A percentile compares a stretch with the other conserved stretches of the same genome.
Conservation (phyloP, 2,113 vertebrate species). For the Limanda limanda region DNA sequence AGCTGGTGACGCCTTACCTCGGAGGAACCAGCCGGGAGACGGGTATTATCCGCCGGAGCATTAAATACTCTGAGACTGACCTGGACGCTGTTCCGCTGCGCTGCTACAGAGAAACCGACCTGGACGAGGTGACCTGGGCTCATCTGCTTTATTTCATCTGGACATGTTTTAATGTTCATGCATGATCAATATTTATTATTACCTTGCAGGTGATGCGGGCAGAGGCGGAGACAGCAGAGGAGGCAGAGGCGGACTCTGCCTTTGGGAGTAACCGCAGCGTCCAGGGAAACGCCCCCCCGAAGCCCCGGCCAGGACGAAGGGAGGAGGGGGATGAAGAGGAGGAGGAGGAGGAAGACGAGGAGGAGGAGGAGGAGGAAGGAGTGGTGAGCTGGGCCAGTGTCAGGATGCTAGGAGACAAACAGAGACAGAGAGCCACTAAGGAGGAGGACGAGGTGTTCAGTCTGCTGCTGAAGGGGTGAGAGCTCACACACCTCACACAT, state of each 20-base stretch:
- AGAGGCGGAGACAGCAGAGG: conserved; percentile 74
- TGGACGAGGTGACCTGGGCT: conserved; percentile 87
- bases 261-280: conserved; percentile 90
- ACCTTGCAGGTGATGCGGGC: conserved; percentile 71
- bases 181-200: not conserved
- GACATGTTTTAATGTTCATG: not conserved
- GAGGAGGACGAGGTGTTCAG: conserved; percentile 76
- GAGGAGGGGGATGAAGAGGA: conserved; percentile 49
- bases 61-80: conserved; percentile 96
- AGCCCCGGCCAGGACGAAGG: conserved; percentile 16
- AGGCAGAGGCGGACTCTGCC: conserved; percentile 90
- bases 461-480: conserved; percentile 76
- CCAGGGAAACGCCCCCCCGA: conserved; percentile 65
- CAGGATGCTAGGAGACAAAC: conserved; percentile 78
- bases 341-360: conserved; percentile 62
- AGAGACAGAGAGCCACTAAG: conserved; percentile 62
- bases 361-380: conserved; percentile 83
- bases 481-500: not conserved
- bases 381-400: conserved; percentile 84
- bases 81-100: conserved; percentile 92
- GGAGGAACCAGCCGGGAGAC: conserved; percentile 57
- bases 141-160: too few relatives aligned
- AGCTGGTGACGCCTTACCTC: conserved; percentile 79
- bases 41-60: conserved; percentile 83
- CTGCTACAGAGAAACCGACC: conserved; percentile 95